Evolutionary conservation across 2,113 vertebrate species (phyloP).

Genomic region (Calonectris borealis): DNA sequence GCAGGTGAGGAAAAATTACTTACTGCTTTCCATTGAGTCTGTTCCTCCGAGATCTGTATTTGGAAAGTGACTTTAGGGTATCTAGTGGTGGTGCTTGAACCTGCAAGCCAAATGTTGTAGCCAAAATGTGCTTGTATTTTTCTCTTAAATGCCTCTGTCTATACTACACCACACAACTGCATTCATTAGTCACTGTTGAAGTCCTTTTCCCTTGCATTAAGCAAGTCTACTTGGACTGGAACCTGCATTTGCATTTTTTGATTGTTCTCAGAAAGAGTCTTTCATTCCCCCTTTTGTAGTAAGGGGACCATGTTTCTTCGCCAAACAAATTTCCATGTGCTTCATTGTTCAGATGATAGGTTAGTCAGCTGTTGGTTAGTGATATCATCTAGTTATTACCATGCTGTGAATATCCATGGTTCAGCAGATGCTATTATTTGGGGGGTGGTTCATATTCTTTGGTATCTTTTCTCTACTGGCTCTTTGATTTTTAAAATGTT

Average conservation of each 20-base stretch:
- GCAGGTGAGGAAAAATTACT: neutral
- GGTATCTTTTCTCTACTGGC: neutral
- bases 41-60: neutral
- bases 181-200: neutral
- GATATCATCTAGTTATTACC: neutral
- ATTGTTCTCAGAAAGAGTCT: neutral
- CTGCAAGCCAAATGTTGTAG: neutral
- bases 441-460: neutral
- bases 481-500: neutral
- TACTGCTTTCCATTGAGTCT: neutral
- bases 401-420: neutral
- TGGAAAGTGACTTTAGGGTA: neutral
- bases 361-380: neutral
- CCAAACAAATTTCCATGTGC: neutral
- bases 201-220: neutral
- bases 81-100: neutral
- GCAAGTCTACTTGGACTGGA: neutral
- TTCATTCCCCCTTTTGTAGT: neutral
- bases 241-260: neutral
- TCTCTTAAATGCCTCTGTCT: neutral
- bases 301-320: neutral
- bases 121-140: neutral
- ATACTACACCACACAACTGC: accelerated
- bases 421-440: neutral
- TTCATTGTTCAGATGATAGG: neutral